Evolutionary conservation across 1,140 invertebrate species (phyloP).

Genomic region (Achroia grisella): DNA sequence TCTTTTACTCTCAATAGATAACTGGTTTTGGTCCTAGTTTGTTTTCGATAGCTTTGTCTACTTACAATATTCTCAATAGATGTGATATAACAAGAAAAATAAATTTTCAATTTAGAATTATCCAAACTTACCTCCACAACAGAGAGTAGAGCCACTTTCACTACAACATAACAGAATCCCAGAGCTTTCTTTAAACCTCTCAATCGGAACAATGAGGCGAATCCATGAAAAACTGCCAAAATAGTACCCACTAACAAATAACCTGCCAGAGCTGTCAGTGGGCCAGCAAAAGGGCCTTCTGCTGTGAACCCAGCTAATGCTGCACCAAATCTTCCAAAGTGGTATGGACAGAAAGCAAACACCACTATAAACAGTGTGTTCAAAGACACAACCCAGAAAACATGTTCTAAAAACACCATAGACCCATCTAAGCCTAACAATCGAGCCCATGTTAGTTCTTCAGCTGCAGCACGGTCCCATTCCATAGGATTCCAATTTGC

Average conservation of each 20-base stretch:
- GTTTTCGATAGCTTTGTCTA: no score
- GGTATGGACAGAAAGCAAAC: constrained; percentile 96
- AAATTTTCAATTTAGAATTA: no score
- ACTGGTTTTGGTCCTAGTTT: no score
- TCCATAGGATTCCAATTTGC: constrained; percentile 99
- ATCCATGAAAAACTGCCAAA: constrained; percentile 87
- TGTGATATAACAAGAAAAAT: no score
- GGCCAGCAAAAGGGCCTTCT: constrained; percentile 91
- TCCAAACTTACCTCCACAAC: constrained; percentile 55
- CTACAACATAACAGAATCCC: constrained; percentile 96
- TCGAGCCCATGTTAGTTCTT: constrained; percentile 98
- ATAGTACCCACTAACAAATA: constrained; percentile 93
- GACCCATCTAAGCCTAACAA: constrained; percentile 97
- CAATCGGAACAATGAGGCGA: constrained; percentile 84
- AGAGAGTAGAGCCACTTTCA: constrained; percentile 80
- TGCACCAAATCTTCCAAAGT: constrained; percentile 92
- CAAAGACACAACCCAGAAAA: constrained; percentile 98
- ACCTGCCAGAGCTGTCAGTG: constrained; percentile 93
- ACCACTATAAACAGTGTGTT: constrained; percentile 97
- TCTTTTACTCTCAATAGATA: no score
- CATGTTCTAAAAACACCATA: constrained; percentile 97
- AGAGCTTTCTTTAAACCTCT: constrained; percentile 88
- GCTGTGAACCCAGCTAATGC: constrained; percentile 83
- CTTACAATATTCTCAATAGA: no score
- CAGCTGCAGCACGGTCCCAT: constrained; percentile 97